These are phyloP conservation scores for Helogale parvula DNA, from an alignment of 2,113 vertebrate genomes.

Conservation along the genomic window DNA sequence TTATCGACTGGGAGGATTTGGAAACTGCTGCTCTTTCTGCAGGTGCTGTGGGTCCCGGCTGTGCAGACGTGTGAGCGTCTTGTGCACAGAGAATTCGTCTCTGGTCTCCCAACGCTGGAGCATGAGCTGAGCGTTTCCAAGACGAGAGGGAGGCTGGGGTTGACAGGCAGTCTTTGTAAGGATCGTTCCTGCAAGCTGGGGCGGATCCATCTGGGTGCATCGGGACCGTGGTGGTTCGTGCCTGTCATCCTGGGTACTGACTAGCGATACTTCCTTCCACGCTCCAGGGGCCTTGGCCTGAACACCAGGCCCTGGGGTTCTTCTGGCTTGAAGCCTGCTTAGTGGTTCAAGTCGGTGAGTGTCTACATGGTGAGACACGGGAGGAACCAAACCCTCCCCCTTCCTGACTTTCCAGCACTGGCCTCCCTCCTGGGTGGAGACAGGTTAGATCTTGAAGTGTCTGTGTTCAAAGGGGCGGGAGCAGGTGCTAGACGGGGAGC, in stretches of 20 bases:
- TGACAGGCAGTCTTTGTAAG: not conserved
- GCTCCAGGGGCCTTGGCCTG: fast-evolving
- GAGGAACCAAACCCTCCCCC: not conserved
- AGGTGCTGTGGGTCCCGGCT: not conserved
- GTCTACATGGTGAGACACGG: not conserved
- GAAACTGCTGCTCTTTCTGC: not conserved
- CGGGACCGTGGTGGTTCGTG: fast-evolving
- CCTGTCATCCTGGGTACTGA: no score
- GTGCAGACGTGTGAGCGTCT: fast-evolving
- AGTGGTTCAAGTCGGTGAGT: not conserved
- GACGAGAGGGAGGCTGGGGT: not conserved
- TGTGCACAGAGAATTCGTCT: no score
- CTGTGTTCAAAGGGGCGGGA: not conserved
- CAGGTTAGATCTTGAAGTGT: not conserved
- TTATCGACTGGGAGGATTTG: not conserved
- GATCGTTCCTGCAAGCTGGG: not conserved
- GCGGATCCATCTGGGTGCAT: not conserved
- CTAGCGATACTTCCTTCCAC: not conserved
- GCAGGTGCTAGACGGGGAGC: not conserved
- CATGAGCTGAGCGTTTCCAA: not conserved
- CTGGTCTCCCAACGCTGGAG: not conserved
- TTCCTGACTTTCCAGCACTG: not conserved
- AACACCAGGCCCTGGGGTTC: fast-evolving
- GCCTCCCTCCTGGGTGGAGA: not conserved
- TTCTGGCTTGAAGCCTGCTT: not conserved